Evolutionary conservation across 1,140 invertebrate genomes (phyloP).

Genomic region (Stenopsyche tienmushanensis): DNA sequence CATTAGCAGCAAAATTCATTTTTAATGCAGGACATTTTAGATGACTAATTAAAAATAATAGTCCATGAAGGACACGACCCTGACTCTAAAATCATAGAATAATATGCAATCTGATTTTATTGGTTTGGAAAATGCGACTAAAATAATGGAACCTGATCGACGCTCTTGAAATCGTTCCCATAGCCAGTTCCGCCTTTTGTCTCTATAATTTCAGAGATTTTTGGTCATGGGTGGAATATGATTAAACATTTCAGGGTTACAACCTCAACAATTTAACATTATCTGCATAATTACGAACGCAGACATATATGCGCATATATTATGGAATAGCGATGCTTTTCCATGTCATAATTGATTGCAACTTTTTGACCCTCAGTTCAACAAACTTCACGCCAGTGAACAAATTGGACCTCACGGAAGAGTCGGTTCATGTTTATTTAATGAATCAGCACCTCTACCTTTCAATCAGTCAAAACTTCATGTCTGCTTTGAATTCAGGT

Average conservation of each 20-base stretch:
- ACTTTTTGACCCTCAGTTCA: neutral
- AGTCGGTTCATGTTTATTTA: constrained; percentile 2
- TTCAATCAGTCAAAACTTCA: neutral
- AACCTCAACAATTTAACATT: too few species aligned
- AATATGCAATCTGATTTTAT: neutral
- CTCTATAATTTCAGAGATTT: too few species aligned
- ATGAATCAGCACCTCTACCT: constrained; percentile 1
- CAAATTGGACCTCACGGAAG: neutral
- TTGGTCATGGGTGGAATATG: neutral
- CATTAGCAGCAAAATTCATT: too few species aligned
- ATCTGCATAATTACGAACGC: too few species aligned
- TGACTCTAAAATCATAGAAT: neutral
- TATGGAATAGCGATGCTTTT: too few species aligned
- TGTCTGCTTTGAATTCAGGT: constrained; percentile 5
- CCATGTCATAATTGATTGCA: too few species aligned
- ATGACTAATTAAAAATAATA: neutral
- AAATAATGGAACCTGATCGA: too few species aligned
- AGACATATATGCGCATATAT: too few species aligned
- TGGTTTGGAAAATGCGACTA: too few species aligned
- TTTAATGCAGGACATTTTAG: too few species aligned
- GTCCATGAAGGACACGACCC: neutral
- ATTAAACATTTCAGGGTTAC: neutral
- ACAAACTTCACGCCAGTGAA: neutral
- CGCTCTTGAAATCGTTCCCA: neutral
- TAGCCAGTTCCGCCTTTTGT: neutral